phyloP scores from a whole-genome alignment of 2,888 invertebrate species.

The Idaea biselata region DNA sequence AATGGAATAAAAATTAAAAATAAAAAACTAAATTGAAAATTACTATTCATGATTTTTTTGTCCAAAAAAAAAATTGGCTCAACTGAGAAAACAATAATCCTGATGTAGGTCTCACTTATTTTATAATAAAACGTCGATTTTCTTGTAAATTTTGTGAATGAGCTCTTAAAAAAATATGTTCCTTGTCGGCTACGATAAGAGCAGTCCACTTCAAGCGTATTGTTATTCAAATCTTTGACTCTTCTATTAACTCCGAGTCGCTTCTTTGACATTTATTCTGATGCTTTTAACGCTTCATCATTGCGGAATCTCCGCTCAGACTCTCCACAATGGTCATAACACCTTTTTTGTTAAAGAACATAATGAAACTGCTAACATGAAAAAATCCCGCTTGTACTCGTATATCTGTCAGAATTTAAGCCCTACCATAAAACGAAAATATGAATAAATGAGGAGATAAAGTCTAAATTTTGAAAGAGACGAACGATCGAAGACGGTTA shows the following conservation, averaged over 20 bases:
- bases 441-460: conserved; percentile 55
- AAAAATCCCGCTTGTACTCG: conserved; percentile 35
- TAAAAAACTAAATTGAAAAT: too few species aligned
- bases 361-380: conserved; percentile 27
- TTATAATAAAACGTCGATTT: too few species aligned
- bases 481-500: conserved; percentile 65
- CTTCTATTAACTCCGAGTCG: conserved; percentile 37
- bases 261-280: conserved; percentile 37
- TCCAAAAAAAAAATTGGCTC: too few species aligned
- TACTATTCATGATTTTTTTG: too few species aligned
- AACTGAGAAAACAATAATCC: too few species aligned
- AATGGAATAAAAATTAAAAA: too few species aligned
- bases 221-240: conserved; percentile 50
- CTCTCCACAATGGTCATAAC: conserved; percentile 18
- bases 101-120: too few species aligned
- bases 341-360: conserved; percentile 18
- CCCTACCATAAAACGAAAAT: conserved; percentile 51
- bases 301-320: conserved; percentile 37
- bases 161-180: conserved; percentile 9
- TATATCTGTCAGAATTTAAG: conserved; percentile 61
- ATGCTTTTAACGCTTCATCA: conserved; percentile 38
- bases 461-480: conserved; percentile 64
- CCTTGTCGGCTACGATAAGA: conserved; percentile 30
- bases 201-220: conserved; percentile 37
- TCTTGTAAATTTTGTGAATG: not conserved